Evolutionary conservation across 2,888 invertebrate genomes (phyloP).

Genomic region (Rhagium mordax): DNA sequence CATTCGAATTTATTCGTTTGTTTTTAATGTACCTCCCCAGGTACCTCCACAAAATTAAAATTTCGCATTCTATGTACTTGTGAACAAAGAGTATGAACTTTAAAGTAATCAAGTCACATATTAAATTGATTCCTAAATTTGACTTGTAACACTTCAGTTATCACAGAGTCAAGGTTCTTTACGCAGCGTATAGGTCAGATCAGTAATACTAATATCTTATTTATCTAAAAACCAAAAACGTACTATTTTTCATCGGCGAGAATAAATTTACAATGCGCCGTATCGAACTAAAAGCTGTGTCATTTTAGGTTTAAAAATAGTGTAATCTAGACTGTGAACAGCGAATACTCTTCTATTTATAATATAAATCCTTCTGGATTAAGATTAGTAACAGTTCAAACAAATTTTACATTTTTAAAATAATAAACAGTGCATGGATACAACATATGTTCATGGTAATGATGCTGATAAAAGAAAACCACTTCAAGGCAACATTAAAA

Average conservation of each 20-base stretch:
- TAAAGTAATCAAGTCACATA: background rate
- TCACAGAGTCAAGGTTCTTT: background rate
- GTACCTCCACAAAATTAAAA: no score
- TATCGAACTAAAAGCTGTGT: background rate
- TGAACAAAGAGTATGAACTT: no score
- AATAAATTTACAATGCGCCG: background rate
- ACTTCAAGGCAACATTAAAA: slow-evolving; percentile 3
- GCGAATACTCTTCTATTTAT: slow-evolving; percentile 11
- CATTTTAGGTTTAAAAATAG: slow-evolving; percentile 9
- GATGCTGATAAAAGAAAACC: background rate
- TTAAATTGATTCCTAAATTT: background rate
- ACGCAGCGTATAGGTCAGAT: background rate
- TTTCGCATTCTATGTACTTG: no score
- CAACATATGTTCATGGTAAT: background rate
- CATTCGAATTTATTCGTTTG: no score
- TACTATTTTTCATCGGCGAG: background rate
- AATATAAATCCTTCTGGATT: slow-evolving; percentile 1
- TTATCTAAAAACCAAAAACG: background rate
- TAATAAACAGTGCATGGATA: slow-evolving; percentile 11
- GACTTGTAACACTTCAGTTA: background rate
- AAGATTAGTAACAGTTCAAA: background rate
- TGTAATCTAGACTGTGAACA: background rate
- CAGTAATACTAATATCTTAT: background rate
- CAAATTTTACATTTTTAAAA: background rate
- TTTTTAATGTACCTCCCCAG: no score